Conservation (phyloP, 1,140 invertebrate genomes). For the Lasioglossum albipes region DNA sequence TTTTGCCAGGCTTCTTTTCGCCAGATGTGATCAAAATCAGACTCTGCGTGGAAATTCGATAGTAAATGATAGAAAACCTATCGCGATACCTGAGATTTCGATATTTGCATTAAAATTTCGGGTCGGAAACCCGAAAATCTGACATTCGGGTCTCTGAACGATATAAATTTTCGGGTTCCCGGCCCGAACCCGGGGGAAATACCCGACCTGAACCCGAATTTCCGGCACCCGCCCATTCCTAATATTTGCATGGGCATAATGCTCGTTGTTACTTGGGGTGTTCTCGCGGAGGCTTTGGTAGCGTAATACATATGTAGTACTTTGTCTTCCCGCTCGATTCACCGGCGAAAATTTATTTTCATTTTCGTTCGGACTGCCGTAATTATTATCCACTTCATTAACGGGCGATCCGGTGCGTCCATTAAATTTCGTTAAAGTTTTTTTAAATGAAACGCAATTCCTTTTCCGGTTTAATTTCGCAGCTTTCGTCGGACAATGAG, state of each 20-base stretch:
- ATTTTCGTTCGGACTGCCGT: not conserved
- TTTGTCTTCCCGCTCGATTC: not conserved
- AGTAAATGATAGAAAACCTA: not conserved
- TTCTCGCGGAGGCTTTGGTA: too few relatives aligned
- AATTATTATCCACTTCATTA: not conserved
- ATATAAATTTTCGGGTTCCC: too few relatives aligned
- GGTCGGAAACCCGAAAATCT: too few relatives aligned
- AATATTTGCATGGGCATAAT: too few relatives aligned
- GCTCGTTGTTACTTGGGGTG: too few relatives aligned
- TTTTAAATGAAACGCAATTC: not conserved
- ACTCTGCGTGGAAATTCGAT: slow-evolving; percentile 24
- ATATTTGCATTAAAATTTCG: too few relatives aligned
- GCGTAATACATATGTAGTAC: too few relatives aligned
- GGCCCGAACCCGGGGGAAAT: too few relatives aligned
- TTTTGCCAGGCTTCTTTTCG: not conserved
- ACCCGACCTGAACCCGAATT: too few relatives aligned
- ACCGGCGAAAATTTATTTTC: not conserved
- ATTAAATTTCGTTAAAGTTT: not conserved
- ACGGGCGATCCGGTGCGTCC: not conserved
- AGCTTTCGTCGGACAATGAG: slow-evolving; percentile 1
- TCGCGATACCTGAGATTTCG: not conserved
- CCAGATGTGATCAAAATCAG: not conserved
- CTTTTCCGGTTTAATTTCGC: slow-evolving; percentile 3
- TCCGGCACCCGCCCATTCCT: too few relatives aligned
- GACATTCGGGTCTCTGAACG: too few relatives aligned